phyloP scores from a whole-genome alignment of 2,888 invertebrate species.

The Tupiocoris notatus region DNA sequence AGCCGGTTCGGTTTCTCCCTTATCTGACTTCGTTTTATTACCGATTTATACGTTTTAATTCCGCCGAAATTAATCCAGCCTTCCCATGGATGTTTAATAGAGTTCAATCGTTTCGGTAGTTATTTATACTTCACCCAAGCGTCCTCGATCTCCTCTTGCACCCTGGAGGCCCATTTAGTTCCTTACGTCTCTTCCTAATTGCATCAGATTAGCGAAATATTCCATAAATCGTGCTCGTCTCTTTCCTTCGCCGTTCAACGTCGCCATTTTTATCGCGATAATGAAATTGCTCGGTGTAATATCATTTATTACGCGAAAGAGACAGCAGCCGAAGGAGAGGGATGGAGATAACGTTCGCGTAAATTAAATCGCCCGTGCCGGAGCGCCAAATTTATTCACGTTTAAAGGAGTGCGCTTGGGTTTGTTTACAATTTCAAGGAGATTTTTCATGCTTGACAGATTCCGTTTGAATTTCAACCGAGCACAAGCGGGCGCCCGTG shows the following conservation, averaged over 20 bases:
- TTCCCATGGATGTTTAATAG: no score
- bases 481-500: background rate
- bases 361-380: slow-evolving; percentile 21
- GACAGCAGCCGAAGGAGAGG: background rate
- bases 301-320: slow-evolving; percentile 18
- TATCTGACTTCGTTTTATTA: no score
- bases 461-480: background rate
- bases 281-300: slow-evolving; percentile 33
- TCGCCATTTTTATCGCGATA: slow-evolving; percentile 21
- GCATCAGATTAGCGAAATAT: slow-evolving; percentile 26
- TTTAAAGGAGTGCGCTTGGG: slow-evolving; percentile 2
- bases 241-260: background rate
- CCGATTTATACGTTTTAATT: no score
- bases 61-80: no score
- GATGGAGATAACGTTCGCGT: slow-evolving; percentile 20
- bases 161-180: background rate
- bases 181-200: background rate
- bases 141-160: background rate
- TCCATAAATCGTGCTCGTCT: slow-evolving; percentile 7
- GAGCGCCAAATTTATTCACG: slow-evolving; percentile 27
- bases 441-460: background rate
- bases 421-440: background rate
- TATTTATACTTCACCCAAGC: no score
- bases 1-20: no score
- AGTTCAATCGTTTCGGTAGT: no score